Conservation (phyloP, 2,797 vertebrate species). For the Poeciliopsis gracilis region DNA sequence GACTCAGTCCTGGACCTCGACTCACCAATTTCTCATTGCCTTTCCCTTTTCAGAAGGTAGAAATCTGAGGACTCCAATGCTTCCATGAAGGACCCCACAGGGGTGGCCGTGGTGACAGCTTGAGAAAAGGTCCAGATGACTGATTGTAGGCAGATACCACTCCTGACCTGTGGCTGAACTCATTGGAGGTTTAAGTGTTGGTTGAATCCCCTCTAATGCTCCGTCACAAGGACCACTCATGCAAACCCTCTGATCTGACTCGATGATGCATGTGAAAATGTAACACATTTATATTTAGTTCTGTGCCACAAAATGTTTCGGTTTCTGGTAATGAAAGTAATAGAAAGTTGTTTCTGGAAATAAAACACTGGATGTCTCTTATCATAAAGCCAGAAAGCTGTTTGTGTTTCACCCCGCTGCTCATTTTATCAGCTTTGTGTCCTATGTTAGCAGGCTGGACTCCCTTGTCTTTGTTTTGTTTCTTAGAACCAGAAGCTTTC, state of each 20-base stretch:
- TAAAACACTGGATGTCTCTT: slow-evolving; percentile 9
- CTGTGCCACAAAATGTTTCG: slow-evolving; percentile 23
- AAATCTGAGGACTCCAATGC: slow-evolving; percentile 16
- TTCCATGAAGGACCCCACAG: slow-evolving; percentile 44
- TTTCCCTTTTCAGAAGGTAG: slow-evolving; percentile 14
- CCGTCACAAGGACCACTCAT: background rate
- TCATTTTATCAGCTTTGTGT: slow-evolving; percentile 9
- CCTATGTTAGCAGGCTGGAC: slow-evolving; percentile 4
- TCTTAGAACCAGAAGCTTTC: slow-evolving; percentile 42
- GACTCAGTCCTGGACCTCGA: background rate
- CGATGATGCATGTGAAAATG: slow-evolving; percentile 13
- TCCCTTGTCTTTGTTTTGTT: slow-evolving; percentile 34
- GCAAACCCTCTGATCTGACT: slow-evolving; percentile 32
- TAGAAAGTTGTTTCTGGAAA: slow-evolving; percentile 5
- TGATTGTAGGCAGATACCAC: slow-evolving; percentile 44
- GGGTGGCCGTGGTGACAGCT: slow-evolving; percentile 41
- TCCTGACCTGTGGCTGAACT: slow-evolving; percentile 70
- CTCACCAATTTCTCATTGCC: background rate
- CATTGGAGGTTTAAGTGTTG: slow-evolving; percentile 25
- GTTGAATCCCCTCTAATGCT: slow-evolving; percentile 1
- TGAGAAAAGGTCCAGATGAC: slow-evolving; percentile 58
- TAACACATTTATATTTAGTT: slow-evolving; percentile 7
- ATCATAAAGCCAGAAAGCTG: slow-evolving; percentile 17
- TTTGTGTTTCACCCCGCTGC: background rate
- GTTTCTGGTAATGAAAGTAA: slow-evolving; percentile 4